phyloP scores from a whole-genome alignment of 1,140 invertebrate genomes.

The Doryteuthis pealeii region DNA sequence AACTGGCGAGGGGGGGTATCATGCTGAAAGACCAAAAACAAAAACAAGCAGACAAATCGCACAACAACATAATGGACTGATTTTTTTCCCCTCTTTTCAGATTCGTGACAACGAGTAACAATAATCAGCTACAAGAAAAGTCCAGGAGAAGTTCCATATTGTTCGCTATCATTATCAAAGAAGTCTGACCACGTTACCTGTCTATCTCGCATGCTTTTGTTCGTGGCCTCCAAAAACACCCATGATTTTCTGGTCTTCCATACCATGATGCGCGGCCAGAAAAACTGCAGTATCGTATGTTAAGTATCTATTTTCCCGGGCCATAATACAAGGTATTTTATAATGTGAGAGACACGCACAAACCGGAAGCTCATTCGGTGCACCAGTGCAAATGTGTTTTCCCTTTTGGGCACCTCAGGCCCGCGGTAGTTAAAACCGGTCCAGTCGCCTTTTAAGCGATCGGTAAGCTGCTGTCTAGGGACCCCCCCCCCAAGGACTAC shows the following conservation, averaged over 20 bases:
- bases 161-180: constrained; percentile 95
- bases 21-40: too few species aligned
- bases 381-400: too few species aligned
- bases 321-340: background rate
- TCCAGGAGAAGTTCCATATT: constrained; percentile 66
- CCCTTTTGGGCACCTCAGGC: too few species aligned
- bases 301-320: constrained; percentile 77
- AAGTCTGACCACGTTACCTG: constrained; percentile 87
- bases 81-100: too few species aligned
- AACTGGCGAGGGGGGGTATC: too few species aligned
- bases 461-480: background rate
- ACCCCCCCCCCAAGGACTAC: too few species aligned
- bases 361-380: too few species aligned
- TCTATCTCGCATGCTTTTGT: constrained; percentile 80
- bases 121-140: background rate
- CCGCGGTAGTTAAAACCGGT: too few species aligned
- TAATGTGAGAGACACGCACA: too few species aligned
- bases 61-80: too few species aligned
- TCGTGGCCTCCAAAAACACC: constrained; percentile 78
- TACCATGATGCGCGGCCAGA: constrained; percentile 75
- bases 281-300: constrained; percentile 74
- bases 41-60: too few species aligned
- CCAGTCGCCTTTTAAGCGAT: too few species aligned
- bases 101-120: background rate
- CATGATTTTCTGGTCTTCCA: constrained; percentile 80